Base-by-base conservation (phyloP, 2,797 vertebrate genomes). In the Poecilia velifera region DNA sequence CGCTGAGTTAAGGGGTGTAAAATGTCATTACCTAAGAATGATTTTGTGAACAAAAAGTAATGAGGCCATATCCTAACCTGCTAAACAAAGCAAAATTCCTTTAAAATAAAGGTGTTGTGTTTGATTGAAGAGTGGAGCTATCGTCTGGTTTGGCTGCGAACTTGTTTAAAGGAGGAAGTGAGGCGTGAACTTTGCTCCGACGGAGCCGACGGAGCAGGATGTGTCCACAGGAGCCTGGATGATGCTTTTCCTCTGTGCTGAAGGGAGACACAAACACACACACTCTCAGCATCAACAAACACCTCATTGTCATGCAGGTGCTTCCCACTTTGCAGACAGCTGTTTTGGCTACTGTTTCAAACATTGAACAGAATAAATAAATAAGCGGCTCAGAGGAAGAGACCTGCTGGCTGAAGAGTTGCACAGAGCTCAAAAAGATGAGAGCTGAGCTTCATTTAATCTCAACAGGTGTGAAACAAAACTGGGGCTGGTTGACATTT, bases 241-340 rank as follows among this genome's bases (percentile, higher is more conserved):
- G 88, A 91, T 85, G 86, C 51, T 77, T 91, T 93, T 94, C 93
- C 93, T 85, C 84, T 90, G 90, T 84, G 78, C 78, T 62, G 59
- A 82, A 83, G 77, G 64, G 76, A 87, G 55, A 62, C 70, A 66
- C 68, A 34, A 72, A 34, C 43, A 1, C 59, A 77, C 39, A n/a
- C 41, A 34, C 34, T 0, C 39, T 78, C 57, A 79, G 47, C 55
- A 72, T 14, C 70, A 51, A 47, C 34, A 10, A 76, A 79, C 75
- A 82, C 72, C 78, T 84, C 86, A 83, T 89, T 76, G 74, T 87
- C 88, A 76, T 76, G 79, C 95, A 95, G 95, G 94, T 95, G 94
- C 80, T 95, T 95, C 94, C 94, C 84, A 84, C 88, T 90, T 74
- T 34, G 57, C 62, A 36, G 43, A 36, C 64, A 16, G 28, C 55